These are phyloP conservation scores for Lingula anatina DNA, from an alignment of 2,888 invertebrate species.

Conservation along the genomic window DNA sequence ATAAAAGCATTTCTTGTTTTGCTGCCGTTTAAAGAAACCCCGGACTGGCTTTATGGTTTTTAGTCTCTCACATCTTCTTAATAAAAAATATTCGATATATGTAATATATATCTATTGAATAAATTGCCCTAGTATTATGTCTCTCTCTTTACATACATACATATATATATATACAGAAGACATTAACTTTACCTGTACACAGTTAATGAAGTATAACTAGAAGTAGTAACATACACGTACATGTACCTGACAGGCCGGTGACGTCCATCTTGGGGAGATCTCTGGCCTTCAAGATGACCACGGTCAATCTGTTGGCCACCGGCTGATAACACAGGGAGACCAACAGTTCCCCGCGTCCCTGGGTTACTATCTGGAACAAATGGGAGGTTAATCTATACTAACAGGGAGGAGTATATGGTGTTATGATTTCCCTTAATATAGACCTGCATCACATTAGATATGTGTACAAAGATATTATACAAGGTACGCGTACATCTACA, in stretches of 20 bases:
- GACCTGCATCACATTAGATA: too few species aligned
- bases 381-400: not conserved
- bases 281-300: slow-evolving; percentile 92
- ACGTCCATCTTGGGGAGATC: slow-evolving; percentile 98
- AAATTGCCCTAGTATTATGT: too few species aligned
- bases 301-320: slow-evolving; percentile 89
- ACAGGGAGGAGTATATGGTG: not conserved
- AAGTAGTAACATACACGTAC: too few species aligned
- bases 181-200: not conserved
- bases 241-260: slow-evolving; percentile 75
- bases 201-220: not conserved
- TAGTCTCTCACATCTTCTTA: too few species aligned
- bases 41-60: too few species aligned
- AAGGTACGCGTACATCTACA: too few species aligned
- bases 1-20: too few species aligned
- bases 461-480: too few species aligned
- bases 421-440: not conserved
- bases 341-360: slow-evolving; percentile 89
- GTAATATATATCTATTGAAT: not conserved
- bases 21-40: too few species aligned
- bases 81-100: too few species aligned
- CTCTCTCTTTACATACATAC: too few species aligned
- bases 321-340: slow-evolving; percentile 98
- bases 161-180: slow-evolving; percentile 1
- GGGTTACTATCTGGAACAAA: slow-evolving; percentile 71